These are phyloP conservation scores for Saccopteryx bilineata DNA, from an alignment of 2,113 vertebrate genomes.

Conservation along the genomic window DNA sequence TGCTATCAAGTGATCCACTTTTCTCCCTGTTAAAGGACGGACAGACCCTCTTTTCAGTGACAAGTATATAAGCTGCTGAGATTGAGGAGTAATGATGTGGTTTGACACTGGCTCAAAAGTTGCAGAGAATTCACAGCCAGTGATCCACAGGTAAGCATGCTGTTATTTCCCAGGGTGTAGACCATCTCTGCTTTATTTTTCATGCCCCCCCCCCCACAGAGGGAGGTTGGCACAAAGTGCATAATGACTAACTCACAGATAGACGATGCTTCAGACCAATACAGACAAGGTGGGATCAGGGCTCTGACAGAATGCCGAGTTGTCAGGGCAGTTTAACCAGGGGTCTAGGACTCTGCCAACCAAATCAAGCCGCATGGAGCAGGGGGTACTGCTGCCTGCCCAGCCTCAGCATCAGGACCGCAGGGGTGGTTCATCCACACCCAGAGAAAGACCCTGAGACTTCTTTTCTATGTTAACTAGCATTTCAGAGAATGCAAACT, in stretches of 20 bases:
- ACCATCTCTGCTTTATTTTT: background rate
- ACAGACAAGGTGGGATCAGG: fast-evolving
- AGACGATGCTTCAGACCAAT: fast-evolving
- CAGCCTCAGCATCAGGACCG: background rate
- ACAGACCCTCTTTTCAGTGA: background rate
- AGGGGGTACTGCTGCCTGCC: fast-evolving
- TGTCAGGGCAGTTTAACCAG: background rate
- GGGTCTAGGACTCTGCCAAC: background rate
- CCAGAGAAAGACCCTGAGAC: background rate
- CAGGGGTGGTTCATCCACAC: background rate
- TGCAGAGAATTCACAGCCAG: background rate
- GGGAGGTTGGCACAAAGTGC: no score
- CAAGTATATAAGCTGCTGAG: background rate
- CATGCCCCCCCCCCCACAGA: no score
- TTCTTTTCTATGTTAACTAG: no score
- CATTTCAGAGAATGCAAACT: background rate
- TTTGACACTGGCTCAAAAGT: background rate
- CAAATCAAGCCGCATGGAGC: fast-evolving
- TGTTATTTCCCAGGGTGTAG: background rate
- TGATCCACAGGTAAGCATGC: background rate
- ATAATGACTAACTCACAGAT: background rate
- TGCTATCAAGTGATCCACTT: background rate
- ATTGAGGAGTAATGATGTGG: background rate
- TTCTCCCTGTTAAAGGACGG: background rate
- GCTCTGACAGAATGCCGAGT: background rate